Evolutionary conservation across 2,113 vertebrate genomes (phyloP).

Genomic region (Lepus americanus): DNA sequence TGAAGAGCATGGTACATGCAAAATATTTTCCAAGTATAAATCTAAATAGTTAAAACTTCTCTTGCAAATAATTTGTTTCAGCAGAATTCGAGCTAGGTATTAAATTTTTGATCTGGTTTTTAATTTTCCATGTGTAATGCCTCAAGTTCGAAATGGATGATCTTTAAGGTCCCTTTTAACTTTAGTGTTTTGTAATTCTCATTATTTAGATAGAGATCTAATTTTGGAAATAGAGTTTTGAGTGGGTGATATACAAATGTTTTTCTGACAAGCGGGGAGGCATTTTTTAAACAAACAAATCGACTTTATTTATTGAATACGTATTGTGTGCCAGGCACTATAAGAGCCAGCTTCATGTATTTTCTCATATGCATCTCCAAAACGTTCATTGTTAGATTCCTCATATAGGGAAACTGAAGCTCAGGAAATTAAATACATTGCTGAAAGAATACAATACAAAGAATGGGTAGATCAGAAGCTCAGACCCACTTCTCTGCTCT

Average conservation of each 20-base stretch:
- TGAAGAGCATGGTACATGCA: not conserved
- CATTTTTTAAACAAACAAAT: not conserved
- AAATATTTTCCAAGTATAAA: not conserved
- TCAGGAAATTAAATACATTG: not conserved
- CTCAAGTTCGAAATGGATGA: constrained; percentile 18
- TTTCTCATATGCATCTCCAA: not conserved
- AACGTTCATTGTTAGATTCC: not conserved
- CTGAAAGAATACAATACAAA: not conserved
- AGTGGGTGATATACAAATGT: not conserved
- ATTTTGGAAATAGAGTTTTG: not conserved
- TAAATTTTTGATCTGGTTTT: constrained; percentile 42
- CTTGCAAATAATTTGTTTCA: constrained; percentile 31
- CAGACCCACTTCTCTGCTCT: not conserved
- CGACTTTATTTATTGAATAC: not conserved
- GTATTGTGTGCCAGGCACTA: not conserved
- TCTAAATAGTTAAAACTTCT: constrained; percentile 45
- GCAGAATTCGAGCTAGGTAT: not conserved
- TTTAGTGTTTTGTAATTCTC: constrained; percentile 34
- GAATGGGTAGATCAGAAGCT: not conserved
- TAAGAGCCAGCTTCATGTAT: not conserved
- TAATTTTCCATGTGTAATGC: not conserved
- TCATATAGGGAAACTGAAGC: not conserved
- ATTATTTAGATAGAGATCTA: not conserved
- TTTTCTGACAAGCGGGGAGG: not conserved
- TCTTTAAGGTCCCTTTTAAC: not conserved